Evolutionary conservation across 2,797 vertebrate species (phyloP).

Genomic region (Platyrinchus mystaceus): DNA sequence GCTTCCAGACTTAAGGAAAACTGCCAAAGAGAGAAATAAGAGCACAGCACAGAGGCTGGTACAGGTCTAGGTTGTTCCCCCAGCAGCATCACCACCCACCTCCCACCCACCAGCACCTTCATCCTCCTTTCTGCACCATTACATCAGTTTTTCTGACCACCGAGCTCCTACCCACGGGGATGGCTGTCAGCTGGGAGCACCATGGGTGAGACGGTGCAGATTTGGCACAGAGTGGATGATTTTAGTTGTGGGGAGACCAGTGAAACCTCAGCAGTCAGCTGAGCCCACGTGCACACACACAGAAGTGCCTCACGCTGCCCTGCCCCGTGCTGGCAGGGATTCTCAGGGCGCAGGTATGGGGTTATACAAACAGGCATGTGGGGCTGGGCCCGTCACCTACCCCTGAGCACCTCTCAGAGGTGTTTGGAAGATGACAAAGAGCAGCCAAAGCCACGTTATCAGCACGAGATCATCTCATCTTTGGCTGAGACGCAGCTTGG

Average conservation of each 20-base stretch:
- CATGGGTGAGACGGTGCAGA: accelerated
- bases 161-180: background rate
- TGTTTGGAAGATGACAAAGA: conserved; percentile 16
- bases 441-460: background rate
- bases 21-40: background rate
- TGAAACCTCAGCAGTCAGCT: background rate
- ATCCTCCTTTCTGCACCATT: background rate
- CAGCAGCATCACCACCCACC: background rate
- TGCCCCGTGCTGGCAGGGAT: background rate
- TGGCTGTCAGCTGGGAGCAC: background rate
- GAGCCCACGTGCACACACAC: background rate
- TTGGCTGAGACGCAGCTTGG: background rate
- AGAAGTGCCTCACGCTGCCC: background rate
- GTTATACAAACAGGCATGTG: background rate
- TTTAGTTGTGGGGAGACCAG: background rate
- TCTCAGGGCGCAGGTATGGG: background rate
- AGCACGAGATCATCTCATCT: background rate
- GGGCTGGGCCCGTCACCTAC: background rate
- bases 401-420: background rate
- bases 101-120: background rate
- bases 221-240: background rate
- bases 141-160: background rate
- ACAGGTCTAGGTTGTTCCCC: background rate
- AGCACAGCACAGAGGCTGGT: background rate
- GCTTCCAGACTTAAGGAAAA: background rate